phyloP scores from a whole-genome alignment of 2,888 invertebrate genomes.

The Ypsolopha sequella region DNA sequence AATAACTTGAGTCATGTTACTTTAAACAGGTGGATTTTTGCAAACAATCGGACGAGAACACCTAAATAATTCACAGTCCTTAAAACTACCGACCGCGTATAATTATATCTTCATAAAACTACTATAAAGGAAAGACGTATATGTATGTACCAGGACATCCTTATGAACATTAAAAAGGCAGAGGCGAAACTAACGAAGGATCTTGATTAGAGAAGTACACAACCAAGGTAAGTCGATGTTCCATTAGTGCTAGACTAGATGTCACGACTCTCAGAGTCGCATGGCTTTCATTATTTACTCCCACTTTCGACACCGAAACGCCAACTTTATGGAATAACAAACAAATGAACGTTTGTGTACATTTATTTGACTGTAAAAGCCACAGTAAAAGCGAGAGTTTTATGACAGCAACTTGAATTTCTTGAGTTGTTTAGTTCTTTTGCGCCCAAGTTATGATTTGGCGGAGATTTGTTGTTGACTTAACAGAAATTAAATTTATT shows the following conservation, averaged over 20 bases:
- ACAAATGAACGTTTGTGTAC: constrained; percentile 50
- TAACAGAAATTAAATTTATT: too few species aligned
- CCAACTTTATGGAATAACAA: constrained; percentile 30
- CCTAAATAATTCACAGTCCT: not conserved
- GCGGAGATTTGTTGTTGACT: too few species aligned
- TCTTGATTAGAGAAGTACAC: constrained; percentile 53
- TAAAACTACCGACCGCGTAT: too few species aligned
- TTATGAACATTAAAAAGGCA: constrained; percentile 44
- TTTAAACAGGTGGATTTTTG: not conserved
- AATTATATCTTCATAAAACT: too few species aligned
- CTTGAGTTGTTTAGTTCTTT: not conserved
- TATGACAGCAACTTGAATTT: constrained; percentile 16
- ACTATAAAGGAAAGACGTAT: too few species aligned
- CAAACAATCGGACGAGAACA: not conserved
- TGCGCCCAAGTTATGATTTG: too few species aligned
- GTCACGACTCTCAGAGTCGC: constrained; percentile 55
- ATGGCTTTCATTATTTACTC: constrained; percentile 61
- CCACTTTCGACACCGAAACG: constrained; percentile 39
- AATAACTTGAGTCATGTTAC: not conserved
- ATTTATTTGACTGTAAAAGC: constrained; percentile 26
- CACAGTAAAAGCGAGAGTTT: constrained; percentile 23
- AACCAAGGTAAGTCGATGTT: constrained; percentile 45
- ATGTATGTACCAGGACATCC: constrained; percentile 6
- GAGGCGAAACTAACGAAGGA: constrained; percentile 44
- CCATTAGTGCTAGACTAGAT: constrained; percentile 63